Base-by-base conservation (phyloP, 2,113 vertebrate genomes). In the Sterrhoptilus dennistouni region DNA sequence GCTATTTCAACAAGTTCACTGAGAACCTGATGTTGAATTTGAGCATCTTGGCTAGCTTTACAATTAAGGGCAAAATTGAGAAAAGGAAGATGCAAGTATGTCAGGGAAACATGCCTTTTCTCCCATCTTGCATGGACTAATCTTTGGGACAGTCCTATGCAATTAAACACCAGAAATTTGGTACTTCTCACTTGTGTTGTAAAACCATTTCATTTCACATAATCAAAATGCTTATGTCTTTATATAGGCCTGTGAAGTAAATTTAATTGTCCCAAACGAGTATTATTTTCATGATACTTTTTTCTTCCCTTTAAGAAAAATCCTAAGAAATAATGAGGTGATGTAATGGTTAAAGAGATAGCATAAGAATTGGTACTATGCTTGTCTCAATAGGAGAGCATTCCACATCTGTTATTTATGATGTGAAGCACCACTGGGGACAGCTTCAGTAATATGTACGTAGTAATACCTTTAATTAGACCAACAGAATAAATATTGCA, bases 381-480 rank as follows among this genome's bases (percentile, higher is more conserved):
- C 29, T 84, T 96, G 33, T 95, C 52, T 61, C 63, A n/a, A 1
- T 25, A 82, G 57, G 50, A 85, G 35, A 42, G 40, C 22, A 9
- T 78, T 89, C 93, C 82, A 88, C 54, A 63, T 90, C 61, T 88
- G 89, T 87, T 95, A 83, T 75, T 92, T 87, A 83, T 74, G 87
- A 87, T 87, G 80, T 87, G 66, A 69, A 54, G 63, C 83, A 68
- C 75, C 92, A 69, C 20, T 64, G 50, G 91, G 83, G 89, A 81
- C 90, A 87, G 28, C 80, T 71, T 49, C 45, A 86, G 36, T 86
- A 87, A 75, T 86, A 33, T 76, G 61, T 87, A 93, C 38, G 42
- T 63, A 81, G 28, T 65, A 92, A 85, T 95, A 86, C 61, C 66
- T 94, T 95, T 95, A 96, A 94, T 95, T 96, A 92, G 79, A 47